Conservation (phyloP, 2,888 invertebrate genomes). For the Phengaris alcon region DNA sequence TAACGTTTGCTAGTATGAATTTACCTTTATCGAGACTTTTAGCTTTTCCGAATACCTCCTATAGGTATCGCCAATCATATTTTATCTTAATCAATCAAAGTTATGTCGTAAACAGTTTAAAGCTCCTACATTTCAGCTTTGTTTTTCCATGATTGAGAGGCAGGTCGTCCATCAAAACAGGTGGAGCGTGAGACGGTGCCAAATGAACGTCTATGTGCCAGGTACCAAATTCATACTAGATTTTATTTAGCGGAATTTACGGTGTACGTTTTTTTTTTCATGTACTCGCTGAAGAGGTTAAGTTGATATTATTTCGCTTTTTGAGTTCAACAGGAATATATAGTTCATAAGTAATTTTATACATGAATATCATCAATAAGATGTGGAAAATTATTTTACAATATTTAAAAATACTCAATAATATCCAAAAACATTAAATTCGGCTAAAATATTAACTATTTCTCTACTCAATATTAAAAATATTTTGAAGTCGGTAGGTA, state of each 20-base stretch:
- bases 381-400: no score
- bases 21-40: no score
- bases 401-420: no score
- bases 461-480: no score
- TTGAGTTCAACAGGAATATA: no score
- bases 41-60: not conserved
- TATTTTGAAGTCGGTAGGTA: no score
- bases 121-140: constrained; percentile 20
- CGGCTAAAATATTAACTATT: no score
- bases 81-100: not conserved
- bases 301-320: no score
- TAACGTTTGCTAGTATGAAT: no score
- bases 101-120: not conserved
- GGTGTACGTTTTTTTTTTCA: not conserved
- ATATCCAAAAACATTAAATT: no score
- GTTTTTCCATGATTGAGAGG: constrained; percentile 31
- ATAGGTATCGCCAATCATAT: not conserved
- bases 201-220: constrained; percentile 32
- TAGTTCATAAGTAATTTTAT: no score
- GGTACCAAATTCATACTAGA: constrained; percentile 23
- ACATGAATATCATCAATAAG: no score
- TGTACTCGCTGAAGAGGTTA: not conserved
- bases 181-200: constrained; percentile 29
- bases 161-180: constrained; percentile 34
- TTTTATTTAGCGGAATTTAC: not conserved